Percentiles rank a stretch among this genome's conserved stretches.
phyloP scores from a whole-genome alignment of 1,140 invertebrate genomes.

The Scaptomyza hsui region DNA sequence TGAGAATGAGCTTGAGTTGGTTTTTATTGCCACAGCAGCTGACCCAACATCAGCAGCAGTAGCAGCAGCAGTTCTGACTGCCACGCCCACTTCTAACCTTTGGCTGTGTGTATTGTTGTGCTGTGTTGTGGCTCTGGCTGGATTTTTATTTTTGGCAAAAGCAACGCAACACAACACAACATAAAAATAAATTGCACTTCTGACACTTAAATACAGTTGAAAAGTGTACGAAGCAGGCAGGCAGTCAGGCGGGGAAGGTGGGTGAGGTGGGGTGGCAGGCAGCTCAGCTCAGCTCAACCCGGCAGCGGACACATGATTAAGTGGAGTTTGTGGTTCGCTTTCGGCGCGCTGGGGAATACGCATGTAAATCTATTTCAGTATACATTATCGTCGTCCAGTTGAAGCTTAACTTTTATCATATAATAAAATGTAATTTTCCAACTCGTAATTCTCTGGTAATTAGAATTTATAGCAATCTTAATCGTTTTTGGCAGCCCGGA shows the following conservation, averaged over 20 bases:
- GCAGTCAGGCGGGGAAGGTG: conserved; percentile 11
- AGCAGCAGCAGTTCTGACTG: background rate
- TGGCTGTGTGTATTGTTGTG: conserved; percentile 23
- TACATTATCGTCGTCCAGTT: conserved; percentile 82
- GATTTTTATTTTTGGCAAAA: conserved; percentile 53
- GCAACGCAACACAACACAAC: conserved; percentile 68
- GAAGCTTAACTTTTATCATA: conserved; percentile 83
- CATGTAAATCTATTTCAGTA: conserved; percentile 81
- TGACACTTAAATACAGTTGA: conserved; percentile 79
- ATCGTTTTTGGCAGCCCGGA: conserved; percentile 67
- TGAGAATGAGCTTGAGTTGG: conserved; percentile 55
- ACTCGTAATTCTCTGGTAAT: conserved; percentile 82
- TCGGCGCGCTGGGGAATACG: conserved; percentile 67
- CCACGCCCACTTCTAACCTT: conserved; percentile 43
- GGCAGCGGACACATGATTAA: conserved; percentile 73
- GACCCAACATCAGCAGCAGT: conserved; percentile 36
- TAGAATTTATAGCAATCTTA: conserved; percentile 81
- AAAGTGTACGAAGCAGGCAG: no score
- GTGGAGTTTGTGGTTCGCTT: conserved; percentile 75
- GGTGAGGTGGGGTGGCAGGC: conserved; percentile 3
- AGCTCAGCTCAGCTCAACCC: background rate
- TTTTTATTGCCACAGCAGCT: conserved; percentile 77
- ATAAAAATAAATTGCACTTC: conserved; percentile 83
- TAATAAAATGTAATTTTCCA: conserved; percentile 83
- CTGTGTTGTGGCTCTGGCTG: conserved; percentile 4